Percentiles rank a stretch among this genome's conserved stretches.
These are phyloP conservation scores for Oreochromis tanganicae DNA, from an alignment of 2,113 vertebrate genomes.

Conservation along the genomic window DNA sequence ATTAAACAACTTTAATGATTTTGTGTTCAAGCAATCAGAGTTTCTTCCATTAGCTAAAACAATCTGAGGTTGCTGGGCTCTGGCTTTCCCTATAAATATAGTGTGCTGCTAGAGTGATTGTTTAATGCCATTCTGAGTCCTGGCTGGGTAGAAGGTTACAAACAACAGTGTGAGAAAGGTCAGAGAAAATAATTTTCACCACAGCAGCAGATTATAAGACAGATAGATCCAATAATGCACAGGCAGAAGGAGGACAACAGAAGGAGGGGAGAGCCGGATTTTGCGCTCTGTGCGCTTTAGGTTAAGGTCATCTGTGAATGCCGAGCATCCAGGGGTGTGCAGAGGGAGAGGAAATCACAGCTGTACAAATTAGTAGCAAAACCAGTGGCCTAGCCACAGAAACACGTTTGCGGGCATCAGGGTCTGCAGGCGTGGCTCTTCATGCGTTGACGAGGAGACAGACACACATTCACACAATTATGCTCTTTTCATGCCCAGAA, in stretches of 20 bases:
- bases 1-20: constrained; percentile 24
- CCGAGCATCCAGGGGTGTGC: neutral
- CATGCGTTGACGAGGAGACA: neutral
- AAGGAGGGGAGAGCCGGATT: neutral
- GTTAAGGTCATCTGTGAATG: constrained; percentile 5
- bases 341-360: neutral
- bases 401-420: neutral
- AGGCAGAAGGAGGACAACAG: neutral
- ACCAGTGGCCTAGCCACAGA: neutral
- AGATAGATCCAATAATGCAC: neutral
- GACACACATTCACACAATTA: neutral
- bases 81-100: constrained; percentile 11
- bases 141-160: constrained; percentile 8
- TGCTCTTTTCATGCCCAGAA: constrained; percentile 5
- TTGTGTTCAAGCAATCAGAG: constrained; percentile 7
- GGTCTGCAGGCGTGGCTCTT: neutral
- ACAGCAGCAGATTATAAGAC: neutral
- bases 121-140: constrained; percentile 11
- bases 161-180: constrained; percentile 22
- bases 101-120: neutral
- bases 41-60: constrained; percentile 4
- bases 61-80: neutral
- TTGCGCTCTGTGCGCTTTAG: neutral
- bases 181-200: constrained; percentile 10
- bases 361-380: neutral